A percentile compares a stretch with the other conserved stretches of the same genome.
Conservation (phyloP, 2,888 invertebrate species). For the Phaedon cochleariae region DNA sequence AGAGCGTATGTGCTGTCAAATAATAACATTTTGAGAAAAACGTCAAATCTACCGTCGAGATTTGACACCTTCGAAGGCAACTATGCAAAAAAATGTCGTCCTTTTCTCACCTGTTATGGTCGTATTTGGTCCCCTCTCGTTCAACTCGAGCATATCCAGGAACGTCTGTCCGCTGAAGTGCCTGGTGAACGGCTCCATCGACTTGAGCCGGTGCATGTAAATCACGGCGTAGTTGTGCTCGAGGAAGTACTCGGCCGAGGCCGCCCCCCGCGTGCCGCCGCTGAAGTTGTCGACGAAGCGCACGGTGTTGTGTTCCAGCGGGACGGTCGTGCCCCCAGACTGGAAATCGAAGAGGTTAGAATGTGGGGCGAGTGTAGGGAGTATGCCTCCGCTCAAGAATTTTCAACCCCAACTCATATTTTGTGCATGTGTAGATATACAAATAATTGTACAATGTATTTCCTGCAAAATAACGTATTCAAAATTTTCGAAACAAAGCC, state of each 20-base stretch:
- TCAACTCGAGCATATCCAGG: constrained; percentile 79
- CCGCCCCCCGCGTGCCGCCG: constrained; percentile 93
- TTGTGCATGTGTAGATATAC: no score
- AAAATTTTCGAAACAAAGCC: no score
- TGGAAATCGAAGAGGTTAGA: constrained; percentile 56
- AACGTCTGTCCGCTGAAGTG: constrained; percentile 84
- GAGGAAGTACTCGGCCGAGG: constrained; percentile 95
- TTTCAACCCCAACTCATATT: no score
- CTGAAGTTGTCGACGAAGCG: constrained; percentile 99
- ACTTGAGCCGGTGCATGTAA: constrained; percentile 90
- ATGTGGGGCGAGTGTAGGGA: no score
- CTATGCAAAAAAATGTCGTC: no score
- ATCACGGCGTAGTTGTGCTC: constrained; percentile 89
- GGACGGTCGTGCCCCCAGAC: constrained; percentile 98
- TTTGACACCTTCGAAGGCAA: no score
- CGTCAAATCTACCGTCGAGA: no score
- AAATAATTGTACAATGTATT: no score
- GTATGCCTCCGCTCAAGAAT: no score
- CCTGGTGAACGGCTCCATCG: constrained; percentile 89
- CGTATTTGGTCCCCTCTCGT: constrained; percentile 71
- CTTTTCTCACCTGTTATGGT: constrained; percentile 76
- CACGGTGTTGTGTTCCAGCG: constrained; percentile 96
- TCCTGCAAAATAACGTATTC: no score
- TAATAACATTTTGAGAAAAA: no score
- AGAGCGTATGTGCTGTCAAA: no score